phyloP scores from a whole-genome alignment of 1,140 invertebrate species.

The Calliphora vicina region DNA sequence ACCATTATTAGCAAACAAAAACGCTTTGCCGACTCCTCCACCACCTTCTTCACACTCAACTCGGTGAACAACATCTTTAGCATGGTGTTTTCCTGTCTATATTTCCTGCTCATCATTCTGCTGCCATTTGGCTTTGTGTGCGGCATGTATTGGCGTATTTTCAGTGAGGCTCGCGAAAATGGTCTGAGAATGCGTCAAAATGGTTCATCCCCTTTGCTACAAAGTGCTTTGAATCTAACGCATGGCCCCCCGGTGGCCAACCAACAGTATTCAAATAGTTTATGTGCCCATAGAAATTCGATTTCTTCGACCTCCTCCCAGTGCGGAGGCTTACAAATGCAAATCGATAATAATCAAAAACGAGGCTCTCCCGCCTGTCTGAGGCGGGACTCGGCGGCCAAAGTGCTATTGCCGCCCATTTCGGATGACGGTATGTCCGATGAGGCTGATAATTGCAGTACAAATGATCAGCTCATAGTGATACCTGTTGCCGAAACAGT shows the following conservation, averaged over 20 bases:
- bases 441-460: conserved; percentile 41
- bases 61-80: conserved; percentile 56
- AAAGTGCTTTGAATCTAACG: conserved; percentile 61
- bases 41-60: conserved; percentile 44
- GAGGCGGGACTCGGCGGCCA: conserved; percentile 57
- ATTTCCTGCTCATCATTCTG: conserved; percentile 70
- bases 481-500: background rate
- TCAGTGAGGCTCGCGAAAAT: conserved; percentile 74
- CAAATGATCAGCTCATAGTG: background rate
- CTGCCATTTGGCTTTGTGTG: conserved; percentile 73
- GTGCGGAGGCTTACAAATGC: conserved; percentile 56
- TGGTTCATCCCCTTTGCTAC: conserved; percentile 67
- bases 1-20: conserved; percentile 49
- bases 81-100: conserved; percentile 61
- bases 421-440: conserved; percentile 56
- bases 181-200: conserved; percentile 74
- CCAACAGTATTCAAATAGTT: conserved; percentile 60
- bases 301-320: conserved; percentile 51
- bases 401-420: conserved; percentile 57
- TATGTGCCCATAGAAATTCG: conserved; percentile 56
- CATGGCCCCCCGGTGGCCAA: conserved; percentile 57
- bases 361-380: conserved; percentile 52
- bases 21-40: conserved; percentile 46
- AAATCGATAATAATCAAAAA: conserved; percentile 53
- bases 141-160: conserved; percentile 77